Percentiles rank a stretch among this genome's conserved stretches.
These are phyloP conservation scores for Orius insidiosus DNA, from an alignment of 1,140 invertebrate species.

Conservation along the genomic window DNA sequence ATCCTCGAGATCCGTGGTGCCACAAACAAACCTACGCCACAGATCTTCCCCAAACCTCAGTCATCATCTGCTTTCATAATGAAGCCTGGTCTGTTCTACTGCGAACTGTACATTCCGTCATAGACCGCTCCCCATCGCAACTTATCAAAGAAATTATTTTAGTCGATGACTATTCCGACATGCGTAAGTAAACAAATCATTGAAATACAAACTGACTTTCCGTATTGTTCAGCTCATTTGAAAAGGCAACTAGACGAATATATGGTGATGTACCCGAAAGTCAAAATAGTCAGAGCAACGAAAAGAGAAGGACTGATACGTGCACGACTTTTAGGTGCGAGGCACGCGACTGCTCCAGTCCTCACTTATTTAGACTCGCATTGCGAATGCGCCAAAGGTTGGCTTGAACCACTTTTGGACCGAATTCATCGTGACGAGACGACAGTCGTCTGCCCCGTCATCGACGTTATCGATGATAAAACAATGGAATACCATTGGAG, in stretches of 20 bases:
- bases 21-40: constrained; percentile 53
- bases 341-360: constrained; percentile 69
- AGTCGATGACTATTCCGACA: constrained; percentile 91
- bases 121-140: constrained; percentile 72
- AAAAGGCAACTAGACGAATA: constrained; percentile 87
- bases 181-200: too few species aligned
- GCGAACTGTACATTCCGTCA: constrained; percentile 79
- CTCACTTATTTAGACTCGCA: constrained; percentile 97
- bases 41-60: constrained; percentile 75
- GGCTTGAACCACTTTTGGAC: constrained; percentile 89
- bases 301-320: constrained; percentile 84
- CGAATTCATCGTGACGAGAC: constrained; percentile 73
- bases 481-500: constrained; percentile 78
- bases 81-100: constrained; percentile 87
- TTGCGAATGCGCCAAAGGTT: constrained; percentile 89
- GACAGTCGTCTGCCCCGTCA: constrained; percentile 84
- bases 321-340: constrained; percentile 73
- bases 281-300: constrained; percentile 67
- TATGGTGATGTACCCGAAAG: constrained; percentile 72
- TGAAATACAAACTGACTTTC: neutral
- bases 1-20: constrained; percentile 34
- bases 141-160: constrained; percentile 86
- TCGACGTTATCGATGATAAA: constrained; percentile 83
- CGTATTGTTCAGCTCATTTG: constrained; percentile 64
- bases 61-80: constrained; percentile 94